Base-by-base conservation (phyloP, 2,888 invertebrate genomes). In the Leucophenga montana region DNA sequence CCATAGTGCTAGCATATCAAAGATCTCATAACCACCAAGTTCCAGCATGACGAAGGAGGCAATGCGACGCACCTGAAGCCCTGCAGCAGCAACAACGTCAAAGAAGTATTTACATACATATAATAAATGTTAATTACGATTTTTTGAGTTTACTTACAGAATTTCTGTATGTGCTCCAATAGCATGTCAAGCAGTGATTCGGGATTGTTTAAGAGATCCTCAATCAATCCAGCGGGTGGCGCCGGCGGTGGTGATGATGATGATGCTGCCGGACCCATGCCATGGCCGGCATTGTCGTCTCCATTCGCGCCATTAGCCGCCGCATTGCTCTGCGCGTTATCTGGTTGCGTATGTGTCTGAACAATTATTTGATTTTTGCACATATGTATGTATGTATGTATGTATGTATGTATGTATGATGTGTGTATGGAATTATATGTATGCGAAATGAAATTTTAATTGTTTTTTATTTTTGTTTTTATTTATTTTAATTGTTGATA, bases 1-100 rank as follows among this genome's bases (percentile, higher is more conserved):
- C 86, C 86, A 86, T 14, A 77, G 71, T 3, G 71, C 66, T 4
- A 72, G 33, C 14, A 74, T 73, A 46, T 85, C 82, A 1, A 85
- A 44, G 0, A 81, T 8, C 56, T 85, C 79, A 67, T 82, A 77
- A 9, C 81, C 84, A 20, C 80, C 85, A 53, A 85, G 68, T 3
- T 86, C 86, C 14, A 65, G 22, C 82, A 85, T 81, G 3, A 81
- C 68, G 54, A 73, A 74, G 16, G 71, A 53, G 0, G 57, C 61
- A 0, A 72, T 13, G 3, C 72, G 72, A 44, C 84, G 80, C 5
- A 77, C 56, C 48, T 78, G 78, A 2, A 70, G 18, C 81, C 82
- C 86, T 86, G 46, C 8, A 54, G n/a, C n/a, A n/a, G n/a, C n/a
- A n/a, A n/a, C n/a, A n/a, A n/a, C n/a, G n/a, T n/a, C n/a, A n/a